Evolutionary conservation across 2,797 vertebrate species (phyloP), one percentile per base, ranked within the genome.

Genomic region (Eremophila alpestris): DNA sequence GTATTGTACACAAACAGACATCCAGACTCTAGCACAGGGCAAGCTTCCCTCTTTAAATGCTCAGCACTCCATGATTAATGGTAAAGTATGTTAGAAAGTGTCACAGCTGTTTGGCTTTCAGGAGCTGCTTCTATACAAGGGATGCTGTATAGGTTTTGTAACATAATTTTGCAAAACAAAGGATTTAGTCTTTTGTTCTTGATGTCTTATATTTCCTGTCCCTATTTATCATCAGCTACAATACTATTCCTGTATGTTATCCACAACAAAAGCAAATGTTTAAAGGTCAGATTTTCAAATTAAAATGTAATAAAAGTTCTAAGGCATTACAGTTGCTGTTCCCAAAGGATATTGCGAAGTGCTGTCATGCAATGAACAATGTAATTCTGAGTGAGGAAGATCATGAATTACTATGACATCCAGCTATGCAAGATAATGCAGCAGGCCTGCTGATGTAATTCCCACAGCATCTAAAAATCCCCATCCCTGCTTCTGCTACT

Each of bases 221-320:
- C 32, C 76, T 75, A 91, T 90, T 95, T 83, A 89, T 68, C 82
- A 91, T 20, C 65, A 63, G 30, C 86, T 78, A 69, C 52, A 71
- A 62, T 40, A 76, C 23, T 69, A 78, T 70, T 88, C 36, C 58
- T 83, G 32, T 59, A 73, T 5, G 46, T 38, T 78, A 86, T 13
- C 29, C 46, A 46, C 63, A 93, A 83, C n/a, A 83, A 94, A 92
- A 90, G 27, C 32, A 74, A 76, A 62, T 19, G 24, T 52, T 85
- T 71, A 76, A 83, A 91, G 82, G 41, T 40, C 80, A 94, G 23
- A 60, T 89, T 58, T 95, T 67, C 48, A 93, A 94, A 95, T 84
- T 82, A 91, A 94, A 91, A 92, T 73, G 55, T 21, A 94, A 78
- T 78, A 68, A 49, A 88, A 90, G 15, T 70, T 86, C 34, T 60